These are phyloP conservation scores for Himantopus leucocephalus DNA, from an alignment of 2,113 vertebrate genomes.

Conservation along the genomic window DNA sequence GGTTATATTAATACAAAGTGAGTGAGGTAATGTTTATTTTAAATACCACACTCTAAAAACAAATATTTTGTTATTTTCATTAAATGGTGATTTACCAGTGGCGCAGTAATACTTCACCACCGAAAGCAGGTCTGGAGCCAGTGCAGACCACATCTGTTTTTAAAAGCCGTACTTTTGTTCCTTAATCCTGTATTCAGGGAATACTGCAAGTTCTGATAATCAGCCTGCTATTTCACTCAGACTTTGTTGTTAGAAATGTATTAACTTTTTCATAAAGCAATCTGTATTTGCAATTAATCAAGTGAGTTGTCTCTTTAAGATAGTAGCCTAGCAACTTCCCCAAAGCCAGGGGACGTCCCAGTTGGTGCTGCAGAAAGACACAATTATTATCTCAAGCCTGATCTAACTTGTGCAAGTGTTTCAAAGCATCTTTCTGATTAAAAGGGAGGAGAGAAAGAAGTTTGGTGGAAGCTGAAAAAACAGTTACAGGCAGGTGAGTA, in stretches of 20 bases:
- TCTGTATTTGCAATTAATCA: constrained; percentile 78
- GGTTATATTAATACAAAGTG: not conserved
- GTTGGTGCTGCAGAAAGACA: constrained; percentile 39
- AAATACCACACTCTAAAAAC: not conserved
- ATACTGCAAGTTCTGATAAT: constrained; percentile 66
- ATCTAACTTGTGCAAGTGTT: constrained; percentile 50
- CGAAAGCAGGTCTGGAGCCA: not conserved
- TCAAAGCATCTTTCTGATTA: constrained; percentile 62
- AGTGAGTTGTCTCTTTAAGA: constrained; percentile 74
- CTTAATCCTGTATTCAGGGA: constrained; percentile 56
- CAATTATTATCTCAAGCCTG: constrained; percentile 56
- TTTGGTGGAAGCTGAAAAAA: not conserved
- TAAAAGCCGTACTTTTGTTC: constrained; percentile 57
- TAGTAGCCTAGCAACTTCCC: constrained; percentile 76
- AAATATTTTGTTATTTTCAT: not conserved
- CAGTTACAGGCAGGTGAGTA: not conserved
- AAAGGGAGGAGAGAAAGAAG: not conserved
- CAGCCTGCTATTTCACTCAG: constrained; percentile 48
- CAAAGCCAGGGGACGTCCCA: constrained; percentile 49
- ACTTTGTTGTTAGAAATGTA: constrained; percentile 69
- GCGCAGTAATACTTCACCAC: not conserved
- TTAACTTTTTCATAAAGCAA: constrained; percentile 62
- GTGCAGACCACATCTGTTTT: not conserved
- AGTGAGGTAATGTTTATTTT: not conserved
- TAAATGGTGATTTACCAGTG: not conserved